Conservation (phyloP, 2,888 invertebrate genomes). For the Cosmorhoe ocellata region DNA sequence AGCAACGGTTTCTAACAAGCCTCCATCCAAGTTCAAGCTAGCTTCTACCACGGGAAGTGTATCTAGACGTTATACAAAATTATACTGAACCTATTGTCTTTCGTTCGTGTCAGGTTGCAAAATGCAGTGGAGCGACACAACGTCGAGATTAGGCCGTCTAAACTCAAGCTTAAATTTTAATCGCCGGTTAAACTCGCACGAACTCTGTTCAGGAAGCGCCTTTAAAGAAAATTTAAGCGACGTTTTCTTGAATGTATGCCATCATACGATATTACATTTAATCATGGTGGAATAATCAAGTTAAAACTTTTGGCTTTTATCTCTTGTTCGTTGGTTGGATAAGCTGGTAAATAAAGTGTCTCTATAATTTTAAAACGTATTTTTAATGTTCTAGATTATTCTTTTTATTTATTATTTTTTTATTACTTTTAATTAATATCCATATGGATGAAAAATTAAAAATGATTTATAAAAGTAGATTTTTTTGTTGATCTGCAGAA, state of each 20-base stretch:
- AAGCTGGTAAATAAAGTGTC: conserved; percentile 21
- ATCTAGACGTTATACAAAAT: conserved; percentile 55
- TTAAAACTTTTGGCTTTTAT: conserved; percentile 37
- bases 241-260: conserved; percentile 62
- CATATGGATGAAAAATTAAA: too few species aligned
- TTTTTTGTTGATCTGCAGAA: too few species aligned
- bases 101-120: conserved; percentile 56
- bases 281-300: conserved; percentile 45
- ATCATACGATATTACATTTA: conserved; percentile 43
- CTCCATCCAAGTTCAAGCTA: conserved; percentile 23
- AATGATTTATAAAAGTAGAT: not conserved
- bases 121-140: conserved; percentile 67
- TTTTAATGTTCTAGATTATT: not conserved
- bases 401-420: not conserved
- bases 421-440: too few species aligned
- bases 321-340: conserved; percentile 26
- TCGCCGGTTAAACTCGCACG: conserved; percentile 60
- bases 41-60: conserved; percentile 30
- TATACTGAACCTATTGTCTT: conserved; percentile 58
- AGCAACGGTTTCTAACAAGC: conserved; percentile 37
- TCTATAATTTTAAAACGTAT: too few species aligned
- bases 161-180: conserved; percentile 77
- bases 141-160: conserved; percentile 74
- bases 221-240: conserved; percentile 63
- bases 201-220: conserved; percentile 54